These are phyloP conservation scores for Holotrichia oblita DNA, from an alignment of 1,140 invertebrate genomes.

Conservation along the genomic window DNA sequence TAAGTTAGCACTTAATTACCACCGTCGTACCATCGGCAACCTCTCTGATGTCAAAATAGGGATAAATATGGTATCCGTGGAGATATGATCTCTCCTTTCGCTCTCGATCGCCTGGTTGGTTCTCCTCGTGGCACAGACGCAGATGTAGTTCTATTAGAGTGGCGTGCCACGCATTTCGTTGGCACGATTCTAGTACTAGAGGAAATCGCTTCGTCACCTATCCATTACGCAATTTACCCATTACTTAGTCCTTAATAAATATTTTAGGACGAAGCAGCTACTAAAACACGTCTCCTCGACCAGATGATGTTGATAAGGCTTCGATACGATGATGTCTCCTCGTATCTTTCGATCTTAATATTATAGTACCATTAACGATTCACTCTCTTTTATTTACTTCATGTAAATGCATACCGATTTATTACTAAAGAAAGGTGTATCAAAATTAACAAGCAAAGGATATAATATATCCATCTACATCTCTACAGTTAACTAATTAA, in stretches of 20 bases:
- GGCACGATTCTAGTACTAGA: background rate
- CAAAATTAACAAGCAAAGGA: too few relatives aligned
- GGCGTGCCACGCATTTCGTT: conserved; percentile 32
- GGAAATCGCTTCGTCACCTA: conserved; percentile 2
- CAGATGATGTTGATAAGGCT: background rate
- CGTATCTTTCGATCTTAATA: too few relatives aligned
- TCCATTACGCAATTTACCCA: background rate
- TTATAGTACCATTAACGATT: too few relatives aligned
- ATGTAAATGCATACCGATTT: too few relatives aligned
- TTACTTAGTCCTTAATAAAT: background rate
- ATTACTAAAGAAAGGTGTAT: too few relatives aligned
- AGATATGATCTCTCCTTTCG: conserved; percentile 29
- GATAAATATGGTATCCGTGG: conserved; percentile 25
- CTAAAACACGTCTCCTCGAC: background rate
- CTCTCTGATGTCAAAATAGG: conserved; percentile 30
- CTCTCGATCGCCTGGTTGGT: background rate
- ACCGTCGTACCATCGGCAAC: conserved; percentile 27
- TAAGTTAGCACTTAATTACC: conserved; percentile 35
- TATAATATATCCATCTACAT: too few relatives aligned
- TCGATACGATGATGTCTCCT: too few relatives aligned
- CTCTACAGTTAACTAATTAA: too few relatives aligned
- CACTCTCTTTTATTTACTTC: too few relatives aligned
- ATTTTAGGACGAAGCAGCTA: background rate
- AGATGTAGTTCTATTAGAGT: background rate
- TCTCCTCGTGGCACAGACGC: background rate